A percentile compares a stretch with the other conserved stretches of the same genome.
phyloP scores from a whole-genome alignment of 2,888 invertebrate genomes.

The Limnephilus lunatus region DNA sequence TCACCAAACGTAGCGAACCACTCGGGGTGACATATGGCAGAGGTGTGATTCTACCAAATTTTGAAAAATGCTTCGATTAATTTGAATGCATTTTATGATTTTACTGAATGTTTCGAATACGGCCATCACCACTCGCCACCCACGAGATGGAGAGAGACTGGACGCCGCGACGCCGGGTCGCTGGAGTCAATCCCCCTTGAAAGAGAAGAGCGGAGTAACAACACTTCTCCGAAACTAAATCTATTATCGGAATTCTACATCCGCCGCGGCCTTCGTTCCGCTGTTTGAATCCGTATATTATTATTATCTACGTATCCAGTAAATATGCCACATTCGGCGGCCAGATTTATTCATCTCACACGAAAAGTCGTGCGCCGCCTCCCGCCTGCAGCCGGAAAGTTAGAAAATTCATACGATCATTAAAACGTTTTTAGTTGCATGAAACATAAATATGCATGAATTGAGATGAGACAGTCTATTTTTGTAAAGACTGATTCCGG shows the following conservation, averaged over 20 bases:
- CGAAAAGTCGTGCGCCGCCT: too few relatives aligned
- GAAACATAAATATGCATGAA: neutral
- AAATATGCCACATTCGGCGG: constrained; percentile 2
- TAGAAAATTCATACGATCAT: neutral
- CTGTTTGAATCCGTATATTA: neutral
- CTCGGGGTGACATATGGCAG: too few relatives aligned
- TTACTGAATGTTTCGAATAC: neutral
- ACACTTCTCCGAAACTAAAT: neutral
- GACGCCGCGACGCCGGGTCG: neutral
- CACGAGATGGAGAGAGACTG: neutral
- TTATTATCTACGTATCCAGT: neutral
- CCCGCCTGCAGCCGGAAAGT: neutral
- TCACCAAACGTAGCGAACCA: too few relatives aligned
- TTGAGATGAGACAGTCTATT: neutral
- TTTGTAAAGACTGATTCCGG: neutral
- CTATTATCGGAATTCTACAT: neutral
- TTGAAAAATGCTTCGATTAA: neutral
- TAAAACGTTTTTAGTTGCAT: neutral
- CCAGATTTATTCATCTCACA: neutral
- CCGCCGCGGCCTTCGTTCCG: neutral
- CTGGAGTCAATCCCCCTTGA: neutral
- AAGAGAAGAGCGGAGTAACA: neutral
- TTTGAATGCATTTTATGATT: neutral
- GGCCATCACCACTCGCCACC: neutral
- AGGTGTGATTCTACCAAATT: too few relatives aligned